Base-by-base conservation (phyloP, 35 echinoderm and acorn worm species). In the Lytechinus variegatus region DNA sequence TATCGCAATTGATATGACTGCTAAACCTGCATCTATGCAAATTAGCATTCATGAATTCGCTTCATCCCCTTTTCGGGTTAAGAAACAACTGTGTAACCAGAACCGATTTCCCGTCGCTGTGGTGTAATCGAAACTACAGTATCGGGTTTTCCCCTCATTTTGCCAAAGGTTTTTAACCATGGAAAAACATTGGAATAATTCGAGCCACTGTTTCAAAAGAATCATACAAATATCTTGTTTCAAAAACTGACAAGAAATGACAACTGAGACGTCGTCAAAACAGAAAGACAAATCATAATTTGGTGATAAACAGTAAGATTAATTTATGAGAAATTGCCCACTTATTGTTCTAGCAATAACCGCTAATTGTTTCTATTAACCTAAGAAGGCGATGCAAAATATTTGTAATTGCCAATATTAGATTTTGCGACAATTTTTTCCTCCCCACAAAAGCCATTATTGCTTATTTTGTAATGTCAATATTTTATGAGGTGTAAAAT, bases 1-100 rank as follows among this genome's bases (percentile, higher is more conserved):
- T 90, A 90, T 90, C 88, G 88, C 88, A 90, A 90, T 90, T 90
- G 88, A 90, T 90, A 90, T 90, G 88, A 54, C 88, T 90, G 29
- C 28, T 44, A 90, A 90, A 90, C 88, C 88, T 90, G 88, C 88
- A 44, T 90, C 88, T 52, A 90, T 54, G 88, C 28, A 29, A 44
- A 54, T 90, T 90, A 90, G 52, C 28, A 90, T 90, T 90, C 88
- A 90, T 90, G 52, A 44, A 90, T 90, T 90, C 88, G 88, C 27
- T 14, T 54, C 88, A 44, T 44, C 88, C 88, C 88, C 52, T 90
- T 52, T 90, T 14, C 52, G 28, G 28, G 52, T 90, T 90, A 44
- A 90, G 88, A 54, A 44, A 90, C 88, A 90, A 90, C 16, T 52
- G 2, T 10, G 88, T 44, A 90, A 52, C 88, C 7, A 33, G 12